Evolutionary conservation across 1,140 invertebrate species (phyloP).

Genomic region (Diachasma alloeum): DNA sequence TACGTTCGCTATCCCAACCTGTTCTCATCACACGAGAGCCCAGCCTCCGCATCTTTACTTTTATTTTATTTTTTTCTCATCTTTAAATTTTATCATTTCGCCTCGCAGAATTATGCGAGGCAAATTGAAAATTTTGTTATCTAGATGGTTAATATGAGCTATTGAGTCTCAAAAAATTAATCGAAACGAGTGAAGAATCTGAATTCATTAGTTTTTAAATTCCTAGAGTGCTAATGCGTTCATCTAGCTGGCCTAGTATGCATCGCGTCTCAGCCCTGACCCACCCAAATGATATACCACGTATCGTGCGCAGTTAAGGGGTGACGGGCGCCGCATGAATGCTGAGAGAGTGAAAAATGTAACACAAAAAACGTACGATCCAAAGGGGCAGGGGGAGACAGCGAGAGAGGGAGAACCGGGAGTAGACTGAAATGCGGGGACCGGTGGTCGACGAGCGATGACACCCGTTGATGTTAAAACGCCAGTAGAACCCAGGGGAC

Average conservation of each 20-base stretch:
- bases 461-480: constrained; percentile 30
- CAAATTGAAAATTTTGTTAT: neutral
- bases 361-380: too few species aligned
- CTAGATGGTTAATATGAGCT: neutral
- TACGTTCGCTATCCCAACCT: constrained; percentile 26
- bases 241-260: neutral
- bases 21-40: constrained; percentile 23
- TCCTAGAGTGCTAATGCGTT: neutral
- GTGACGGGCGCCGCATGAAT: constrained; percentile 9
- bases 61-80: constrained; percentile 30
- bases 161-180: neutral
- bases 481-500: neutral
- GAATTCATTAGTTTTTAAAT: neutral
- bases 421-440: constrained; percentile 6
- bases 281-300: constrained; percentile 61
- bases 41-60: constrained; percentile 24
- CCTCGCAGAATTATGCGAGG: neutral
- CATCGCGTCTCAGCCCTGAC: constrained; percentile 54
- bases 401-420: neutral
- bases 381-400: neutral
- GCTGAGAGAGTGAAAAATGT: neutral
- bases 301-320: neutral
- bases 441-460: constrained; percentile 27
- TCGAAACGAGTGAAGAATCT: neutral
- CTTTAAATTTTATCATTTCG: neutral